Conservation (phyloP, 2,113 vertebrate species). For the Macheiramphus alcinus region DNA sequence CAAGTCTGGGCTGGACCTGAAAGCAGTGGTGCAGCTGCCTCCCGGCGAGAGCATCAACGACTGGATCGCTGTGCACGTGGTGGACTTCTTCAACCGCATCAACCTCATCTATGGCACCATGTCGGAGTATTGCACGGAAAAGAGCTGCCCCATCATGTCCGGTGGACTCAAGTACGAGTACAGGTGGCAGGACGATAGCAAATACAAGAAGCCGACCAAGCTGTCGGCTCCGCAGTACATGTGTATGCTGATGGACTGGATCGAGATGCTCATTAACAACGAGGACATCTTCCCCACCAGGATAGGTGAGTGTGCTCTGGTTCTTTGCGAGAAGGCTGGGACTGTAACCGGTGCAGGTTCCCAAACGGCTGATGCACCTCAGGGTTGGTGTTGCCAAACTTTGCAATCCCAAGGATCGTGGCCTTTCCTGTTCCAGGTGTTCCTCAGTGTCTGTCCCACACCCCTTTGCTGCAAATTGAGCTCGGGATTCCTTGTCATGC, state of each 20-base stretch:
- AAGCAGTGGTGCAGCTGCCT: conserved; percentile 90
- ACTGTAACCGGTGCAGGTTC: background rate
- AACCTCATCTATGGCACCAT: conserved; percentile 98
- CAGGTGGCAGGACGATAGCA: conserved; percentile 92
- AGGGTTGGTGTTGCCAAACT: background rate
- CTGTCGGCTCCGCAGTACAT: conserved; percentile 91
- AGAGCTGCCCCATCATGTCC: conserved; percentile 92
- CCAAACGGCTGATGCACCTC: background rate
- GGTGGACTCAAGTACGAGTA: conserved; percentile 94
- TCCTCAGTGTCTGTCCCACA: background rate
- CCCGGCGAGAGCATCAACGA: conserved; percentile 89
- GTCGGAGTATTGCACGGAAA: conserved; percentile 90
- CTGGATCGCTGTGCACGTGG: conserved; percentile 95
- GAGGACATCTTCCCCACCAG: conserved; percentile 95
- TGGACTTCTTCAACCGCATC: conserved; percentile 98
- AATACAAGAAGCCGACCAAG: conserved; percentile 92
- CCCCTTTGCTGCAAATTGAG: background rate
- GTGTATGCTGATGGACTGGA: conserved; percentile 97
- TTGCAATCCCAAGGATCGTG: fast-evolving
- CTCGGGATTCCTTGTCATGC: background rate
- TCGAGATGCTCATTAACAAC: conserved; percentile 93
- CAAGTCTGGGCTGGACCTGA: conserved; percentile 92
- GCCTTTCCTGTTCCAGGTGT: background rate
- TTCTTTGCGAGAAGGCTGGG: fast-evolving
- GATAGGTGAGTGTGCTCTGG: conserved; percentile 81